phyloP scores from a whole-genome alignment of 1,140 invertebrate species.

The Harlomillsia oculata region DNA sequence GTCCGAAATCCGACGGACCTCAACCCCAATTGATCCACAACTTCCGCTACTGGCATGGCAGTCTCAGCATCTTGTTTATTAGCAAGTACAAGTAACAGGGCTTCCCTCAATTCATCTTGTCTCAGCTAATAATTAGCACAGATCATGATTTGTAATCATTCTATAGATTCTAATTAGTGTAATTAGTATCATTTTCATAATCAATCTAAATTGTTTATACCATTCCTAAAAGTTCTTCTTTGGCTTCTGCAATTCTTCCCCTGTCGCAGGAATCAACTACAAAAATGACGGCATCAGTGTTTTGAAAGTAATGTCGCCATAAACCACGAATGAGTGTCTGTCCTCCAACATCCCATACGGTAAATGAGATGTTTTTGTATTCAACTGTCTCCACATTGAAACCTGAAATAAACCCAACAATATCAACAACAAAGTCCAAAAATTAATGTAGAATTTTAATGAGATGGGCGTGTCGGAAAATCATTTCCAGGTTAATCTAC shows the following conservation, averaged over 20 bases:
- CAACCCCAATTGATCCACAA: conserved; percentile 44
- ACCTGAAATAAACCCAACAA: too few species aligned
- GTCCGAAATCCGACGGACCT: conserved; percentile 40
- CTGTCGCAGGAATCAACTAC: conserved; percentile 48
- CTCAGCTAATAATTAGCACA: neutral
- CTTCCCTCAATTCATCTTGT: conserved; percentile 45
- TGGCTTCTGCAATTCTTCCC: conserved; percentile 46
- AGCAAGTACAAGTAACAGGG: conserved; percentile 47
- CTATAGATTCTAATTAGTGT: neutral
- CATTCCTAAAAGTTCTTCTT: conserved; percentile 46
- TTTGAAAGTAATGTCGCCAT: conserved; percentile 53
- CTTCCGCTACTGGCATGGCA: conserved; percentile 41
- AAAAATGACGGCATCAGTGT: conserved; percentile 50
- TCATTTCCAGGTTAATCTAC: neutral
- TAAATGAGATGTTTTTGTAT: conserved; percentile 51
- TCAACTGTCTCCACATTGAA: conserved; percentile 55
- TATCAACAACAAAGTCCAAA: too few species aligned
- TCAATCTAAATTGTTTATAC: too few species aligned
- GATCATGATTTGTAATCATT: neutral
- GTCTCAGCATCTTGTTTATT: conserved; percentile 41
- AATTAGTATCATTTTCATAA: conserved; percentile 37
- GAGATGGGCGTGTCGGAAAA: too few species aligned
- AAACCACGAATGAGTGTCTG: conserved; percentile 49
- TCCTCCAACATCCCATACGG: conserved; percentile 54
- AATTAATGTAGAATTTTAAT: too few species aligned